Percentiles rank a stretch among this genome's conserved stretches.
Evolutionary conservation across 2,888 invertebrate genomes (phyloP).

Genomic region (Lamellibrachia columna): DNA sequence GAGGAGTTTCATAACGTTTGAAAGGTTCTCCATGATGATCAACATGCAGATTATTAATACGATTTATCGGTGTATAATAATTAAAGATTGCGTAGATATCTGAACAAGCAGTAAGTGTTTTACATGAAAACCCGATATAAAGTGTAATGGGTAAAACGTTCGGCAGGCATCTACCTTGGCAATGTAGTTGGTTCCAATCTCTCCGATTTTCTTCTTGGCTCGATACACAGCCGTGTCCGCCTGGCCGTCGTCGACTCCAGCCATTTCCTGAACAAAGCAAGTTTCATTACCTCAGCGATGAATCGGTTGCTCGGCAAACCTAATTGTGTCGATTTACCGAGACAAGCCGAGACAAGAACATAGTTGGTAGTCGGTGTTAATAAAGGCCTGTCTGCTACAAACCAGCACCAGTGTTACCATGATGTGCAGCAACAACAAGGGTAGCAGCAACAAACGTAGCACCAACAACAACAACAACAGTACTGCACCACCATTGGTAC

Average conservation of each 20-base stretch:
- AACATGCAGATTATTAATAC: too few relatives aligned
- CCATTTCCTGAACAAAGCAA: background rate
- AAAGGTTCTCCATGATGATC: too few relatives aligned
- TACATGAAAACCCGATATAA: background rate
- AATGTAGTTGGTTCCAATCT: conserved; percentile 7
- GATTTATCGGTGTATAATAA: background rate
- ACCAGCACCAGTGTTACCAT: too few relatives aligned
- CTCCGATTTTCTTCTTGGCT: background rate
- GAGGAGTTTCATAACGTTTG: too few relatives aligned
- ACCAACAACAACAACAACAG: too few relatives aligned
- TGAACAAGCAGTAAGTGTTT: background rate
- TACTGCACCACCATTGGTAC: too few relatives aligned
- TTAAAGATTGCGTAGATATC: background rate
- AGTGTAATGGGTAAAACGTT: background rate
- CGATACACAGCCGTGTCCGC: background rate
- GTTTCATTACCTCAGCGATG: background rate
- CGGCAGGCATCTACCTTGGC: background rate
- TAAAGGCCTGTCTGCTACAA: too few relatives aligned
- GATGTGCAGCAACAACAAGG: too few relatives aligned
- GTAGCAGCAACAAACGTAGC: too few relatives aligned
- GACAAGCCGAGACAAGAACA: too few relatives aligned
- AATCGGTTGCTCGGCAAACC: background rate
- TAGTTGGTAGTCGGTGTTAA: too few relatives aligned
- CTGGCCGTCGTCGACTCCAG: background rate
- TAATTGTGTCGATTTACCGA: too few relatives aligned